Conservation (phyloP, 1,140 invertebrate genomes). For the Drosophila persimilis region DNA sequence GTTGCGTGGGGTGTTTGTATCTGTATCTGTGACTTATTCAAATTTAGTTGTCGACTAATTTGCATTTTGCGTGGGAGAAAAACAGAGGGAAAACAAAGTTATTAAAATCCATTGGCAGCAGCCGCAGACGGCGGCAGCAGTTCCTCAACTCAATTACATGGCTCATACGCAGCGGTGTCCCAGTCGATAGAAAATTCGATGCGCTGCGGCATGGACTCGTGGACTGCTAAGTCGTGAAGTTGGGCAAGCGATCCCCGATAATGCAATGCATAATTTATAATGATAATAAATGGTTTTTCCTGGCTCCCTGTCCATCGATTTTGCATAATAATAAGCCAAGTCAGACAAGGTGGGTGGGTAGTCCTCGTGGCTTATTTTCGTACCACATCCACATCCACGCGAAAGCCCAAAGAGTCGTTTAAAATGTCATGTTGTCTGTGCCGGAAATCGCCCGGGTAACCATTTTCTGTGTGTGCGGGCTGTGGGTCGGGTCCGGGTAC, state of each 20-base stretch:
- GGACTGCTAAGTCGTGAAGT: conserved; percentile 24
- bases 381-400: not conserved
- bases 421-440: conserved; percentile 48
- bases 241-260: conserved; percentile 28
- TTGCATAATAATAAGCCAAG: conserved; percentile 46
- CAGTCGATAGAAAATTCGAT: no score
- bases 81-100: conserved; percentile 55
- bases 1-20: conserved; percentile 64
- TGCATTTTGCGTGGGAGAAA: conserved; percentile 64
- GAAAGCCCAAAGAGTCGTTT: conserved; percentile 17
- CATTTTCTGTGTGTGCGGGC: conserved; percentile 19
- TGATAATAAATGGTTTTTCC: conserved; percentile 61
- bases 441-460: conserved; percentile 59
- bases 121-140: conserved; percentile 18
- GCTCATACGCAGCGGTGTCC: no score
- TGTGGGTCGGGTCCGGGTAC: conserved; percentile 23
- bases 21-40: conserved; percentile 53
- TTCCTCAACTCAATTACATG: no score
- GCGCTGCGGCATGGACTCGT: no score
- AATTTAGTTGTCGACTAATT: conserved; percentile 75
- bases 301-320: conserved; percentile 40
- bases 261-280: conserved; percentile 57
- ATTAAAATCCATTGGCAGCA: conserved; percentile 59
- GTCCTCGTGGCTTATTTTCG: not conserved
- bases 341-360: not conserved